These are phyloP conservation scores for Pachliopta kotzebuea DNA, from an alignment of 2,888 invertebrate genomes.

Conservation along the genomic window DNA sequence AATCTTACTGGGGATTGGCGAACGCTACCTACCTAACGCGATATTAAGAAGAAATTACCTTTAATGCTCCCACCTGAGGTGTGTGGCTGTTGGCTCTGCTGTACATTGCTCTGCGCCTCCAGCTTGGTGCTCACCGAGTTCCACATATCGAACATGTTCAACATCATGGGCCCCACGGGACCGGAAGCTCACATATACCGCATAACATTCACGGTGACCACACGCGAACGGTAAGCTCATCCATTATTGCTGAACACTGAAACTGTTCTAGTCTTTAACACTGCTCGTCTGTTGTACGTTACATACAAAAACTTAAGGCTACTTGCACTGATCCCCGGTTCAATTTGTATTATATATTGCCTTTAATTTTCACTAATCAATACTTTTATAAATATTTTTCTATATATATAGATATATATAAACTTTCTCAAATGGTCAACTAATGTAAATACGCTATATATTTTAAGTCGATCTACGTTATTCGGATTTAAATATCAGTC, in stretches of 20 bases:
- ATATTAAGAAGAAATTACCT: conserved; percentile 82
- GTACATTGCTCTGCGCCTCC: conserved; percentile 84
- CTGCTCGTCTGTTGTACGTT: conserved; percentile 69
- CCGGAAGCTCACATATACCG: conserved; percentile 47
- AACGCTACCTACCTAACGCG: conserved; percentile 27
- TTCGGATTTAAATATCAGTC: conserved; percentile 78
- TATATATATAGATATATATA: conserved; percentile 45
- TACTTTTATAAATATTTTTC: conserved; percentile 46
- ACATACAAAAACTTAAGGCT: conserved; percentile 62
- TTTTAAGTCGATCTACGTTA: conserved; percentile 57
- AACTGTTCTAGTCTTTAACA: conserved; percentile 55
- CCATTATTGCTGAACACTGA: conserved; percentile 56
- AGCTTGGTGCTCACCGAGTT: conserved; percentile 88
- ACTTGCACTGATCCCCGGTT: conserved; percentile 72
- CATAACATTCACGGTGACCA: conserved; percentile 40
- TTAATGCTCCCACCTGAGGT: conserved; percentile 91
- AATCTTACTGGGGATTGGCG: too few species aligned
- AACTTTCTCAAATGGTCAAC: conserved; percentile 80
- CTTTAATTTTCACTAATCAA: conserved; percentile 52
- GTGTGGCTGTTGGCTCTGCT: conserved; percentile 86
- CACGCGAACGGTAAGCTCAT: conserved; percentile 38
- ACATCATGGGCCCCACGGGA: conserved; percentile 60
- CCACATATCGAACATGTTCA: conserved; percentile 92
- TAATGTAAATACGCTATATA: conserved; percentile 79
- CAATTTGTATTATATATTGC: conserved; percentile 55